Evolutionary conservation across 1,140 invertebrate species (phyloP), one percentile per base, ranked within the genome.

Genomic region (Meloidogyne floridensis): DNA sequence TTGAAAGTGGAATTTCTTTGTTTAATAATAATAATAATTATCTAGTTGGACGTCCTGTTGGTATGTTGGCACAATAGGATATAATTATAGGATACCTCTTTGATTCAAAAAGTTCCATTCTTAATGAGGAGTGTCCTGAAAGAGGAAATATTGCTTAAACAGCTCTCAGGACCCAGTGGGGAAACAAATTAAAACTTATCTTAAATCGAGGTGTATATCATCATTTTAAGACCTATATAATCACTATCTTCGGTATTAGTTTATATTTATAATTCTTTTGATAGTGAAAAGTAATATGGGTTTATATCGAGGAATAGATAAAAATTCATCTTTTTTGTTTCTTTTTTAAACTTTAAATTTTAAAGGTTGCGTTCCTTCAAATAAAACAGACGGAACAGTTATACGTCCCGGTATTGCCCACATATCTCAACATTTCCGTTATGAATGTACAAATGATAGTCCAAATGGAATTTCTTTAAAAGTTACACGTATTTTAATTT

Each of bases 311-410:
- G 20, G 20, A 20, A 20, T 20, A 20, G 20, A 20, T 20, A 20
- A 20, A 20, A 20, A 20, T 20, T 20, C 32, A 32, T 32, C 32
- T 32, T 32, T 32, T 32, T 32, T 32, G 32, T 32, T 20, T 32
- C 32, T 1, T 32, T 32, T 32, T 32, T 32, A 32, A 32, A 32
- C 32, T 32, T 32, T 69, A 73, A 76, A 76, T 72, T 76, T 32
- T 42, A 81, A 83, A 83, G 82, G 82, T 43, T 83, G 82, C 18
- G 82, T 84, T 10, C 82, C 82, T n/a, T 75, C 82, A 15, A 83
- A 83, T 43, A 69, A 72, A 20, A 77, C 59, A 15, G 73, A 84
- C n/a, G 82, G 82, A 15, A 70, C 81, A 73, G 74, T 84, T 18
- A 85, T 83, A 47, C 51, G 15, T 43, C 83, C 82, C 18, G 82